These are phyloP conservation scores for Sycophila sp. DNA, from an alignment of 1,140 invertebrate genomes.

Conservation along the genomic window DNA sequence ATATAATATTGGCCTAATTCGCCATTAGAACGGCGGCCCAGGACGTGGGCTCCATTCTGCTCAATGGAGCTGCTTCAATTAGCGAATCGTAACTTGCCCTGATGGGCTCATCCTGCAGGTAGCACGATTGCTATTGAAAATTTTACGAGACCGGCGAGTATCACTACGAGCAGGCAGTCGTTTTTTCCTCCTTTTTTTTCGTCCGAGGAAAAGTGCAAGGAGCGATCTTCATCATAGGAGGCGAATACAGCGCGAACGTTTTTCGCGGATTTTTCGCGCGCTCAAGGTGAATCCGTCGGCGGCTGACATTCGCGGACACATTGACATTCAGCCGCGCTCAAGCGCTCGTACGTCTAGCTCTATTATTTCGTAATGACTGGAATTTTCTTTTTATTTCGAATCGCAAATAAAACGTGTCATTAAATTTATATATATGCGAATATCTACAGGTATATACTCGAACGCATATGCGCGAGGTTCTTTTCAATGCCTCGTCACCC, in stretches of 20 bases:
- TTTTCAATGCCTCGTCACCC: too few relatives aligned
- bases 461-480: too few relatives aligned
- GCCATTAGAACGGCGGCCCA: constrained; percentile 61
- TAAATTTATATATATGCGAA: constrained; percentile 28
- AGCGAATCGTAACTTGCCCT: constrained; percentile 64
- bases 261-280: too few relatives aligned
- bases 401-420: constrained; percentile 31
- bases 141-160: too few relatives aligned
- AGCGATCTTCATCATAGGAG: too few relatives aligned
- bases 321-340: constrained; percentile 2
- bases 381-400: constrained; percentile 26
- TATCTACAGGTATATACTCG: not conserved
- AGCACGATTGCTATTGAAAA: too few relatives aligned
- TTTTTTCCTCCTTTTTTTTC: too few relatives aligned
- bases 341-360: too few relatives aligned
- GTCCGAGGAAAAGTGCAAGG: too few relatives aligned
- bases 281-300: not conserved
- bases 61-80: constrained; percentile 61
- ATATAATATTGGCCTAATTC: constrained; percentile 64
- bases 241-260: too few relatives aligned
- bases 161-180: too few relatives aligned
- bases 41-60: constrained; percentile 61
- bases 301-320: not conserved
- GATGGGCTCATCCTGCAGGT: constrained; percentile 56
- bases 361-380: constrained; percentile 32